These are phyloP conservation scores for Micrastur ruficollis DNA, from an alignment of 2,797 vertebrate genomes.

Conservation along the genomic window DNA sequence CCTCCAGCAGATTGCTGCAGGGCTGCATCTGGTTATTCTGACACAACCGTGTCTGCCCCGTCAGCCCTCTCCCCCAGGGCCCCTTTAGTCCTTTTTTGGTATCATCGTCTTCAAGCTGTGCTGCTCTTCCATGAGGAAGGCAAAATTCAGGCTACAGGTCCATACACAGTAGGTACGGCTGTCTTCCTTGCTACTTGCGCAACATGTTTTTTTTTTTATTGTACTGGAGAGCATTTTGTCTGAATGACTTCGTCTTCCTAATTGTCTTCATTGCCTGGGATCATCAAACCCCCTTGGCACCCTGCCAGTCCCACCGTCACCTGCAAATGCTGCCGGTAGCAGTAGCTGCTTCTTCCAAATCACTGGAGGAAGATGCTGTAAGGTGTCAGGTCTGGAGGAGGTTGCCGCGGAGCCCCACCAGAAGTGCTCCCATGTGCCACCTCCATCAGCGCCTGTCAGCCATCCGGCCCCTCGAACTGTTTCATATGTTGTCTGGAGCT, in stretches of 20 bases:
- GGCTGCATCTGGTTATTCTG: background rate
- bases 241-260: background rate
- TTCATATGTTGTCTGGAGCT: background rate
- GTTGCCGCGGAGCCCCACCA: background rate
- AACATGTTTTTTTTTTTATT: accelerated
- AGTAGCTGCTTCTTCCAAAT: background rate
- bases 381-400: background rate
- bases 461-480: accelerated
- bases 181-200: background rate
- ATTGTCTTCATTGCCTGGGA: background rate
- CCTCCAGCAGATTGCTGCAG: background rate
- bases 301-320: background rate
- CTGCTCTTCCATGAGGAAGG: background rate
- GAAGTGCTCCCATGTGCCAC: background rate
- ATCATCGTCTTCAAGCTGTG: background rate
- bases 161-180: background rate
- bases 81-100: background rate
- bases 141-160: background rate
- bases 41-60: background rate
- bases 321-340: background rate
- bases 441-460: background rate
- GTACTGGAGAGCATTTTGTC: background rate
- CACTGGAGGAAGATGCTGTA: background rate
- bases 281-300: background rate
- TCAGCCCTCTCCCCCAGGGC: background rate